phyloP scores from a whole-genome alignment of 2,113 vertebrate species.

The Jacana jacana region DNA sequence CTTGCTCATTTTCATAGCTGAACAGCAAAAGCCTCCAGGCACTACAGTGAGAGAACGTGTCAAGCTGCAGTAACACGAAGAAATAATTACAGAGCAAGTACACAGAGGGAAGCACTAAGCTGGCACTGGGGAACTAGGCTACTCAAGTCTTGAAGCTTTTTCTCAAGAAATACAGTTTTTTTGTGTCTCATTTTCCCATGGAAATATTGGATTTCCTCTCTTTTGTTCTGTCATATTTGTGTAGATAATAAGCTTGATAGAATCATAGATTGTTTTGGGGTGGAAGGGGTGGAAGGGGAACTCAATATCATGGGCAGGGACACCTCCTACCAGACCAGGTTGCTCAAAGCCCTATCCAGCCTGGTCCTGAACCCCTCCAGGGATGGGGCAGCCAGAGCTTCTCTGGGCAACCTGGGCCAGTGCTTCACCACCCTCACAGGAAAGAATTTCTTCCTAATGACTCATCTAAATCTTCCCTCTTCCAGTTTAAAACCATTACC shows the following conservation, averaged over 20 bases:
- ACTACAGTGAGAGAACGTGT: rapidly evolving
- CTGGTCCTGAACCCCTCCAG: too few species aligned
- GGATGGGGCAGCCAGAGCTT: too few species aligned
- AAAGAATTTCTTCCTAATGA: too few species aligned
- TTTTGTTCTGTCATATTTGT: background rate
- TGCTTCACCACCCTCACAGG: too few species aligned
- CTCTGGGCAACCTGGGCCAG: too few species aligned
- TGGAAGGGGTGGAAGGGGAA: too few species aligned
- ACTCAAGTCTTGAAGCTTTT: background rate
- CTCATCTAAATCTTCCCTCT: too few species aligned
- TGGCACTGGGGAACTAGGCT: background rate
- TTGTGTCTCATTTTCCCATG: background rate
- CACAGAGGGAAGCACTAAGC: background rate
- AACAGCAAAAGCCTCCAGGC: background rate
- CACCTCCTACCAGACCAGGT: too few species aligned
- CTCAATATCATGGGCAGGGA: too few species aligned
- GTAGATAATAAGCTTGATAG: background rate
- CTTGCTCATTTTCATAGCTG: background rate
- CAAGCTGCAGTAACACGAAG: background rate
- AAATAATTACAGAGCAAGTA: background rate
- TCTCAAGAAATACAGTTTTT: background rate
- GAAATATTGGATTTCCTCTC: background rate
- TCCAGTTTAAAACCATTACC: too few species aligned
- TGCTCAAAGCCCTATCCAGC: too few species aligned
- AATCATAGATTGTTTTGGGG: too few species aligned